Evolutionary conservation across 2,113 vertebrate species (phyloP), one percentile per base, ranked within the genome.

Genomic region (Hippocampus guttulatus): DNA sequence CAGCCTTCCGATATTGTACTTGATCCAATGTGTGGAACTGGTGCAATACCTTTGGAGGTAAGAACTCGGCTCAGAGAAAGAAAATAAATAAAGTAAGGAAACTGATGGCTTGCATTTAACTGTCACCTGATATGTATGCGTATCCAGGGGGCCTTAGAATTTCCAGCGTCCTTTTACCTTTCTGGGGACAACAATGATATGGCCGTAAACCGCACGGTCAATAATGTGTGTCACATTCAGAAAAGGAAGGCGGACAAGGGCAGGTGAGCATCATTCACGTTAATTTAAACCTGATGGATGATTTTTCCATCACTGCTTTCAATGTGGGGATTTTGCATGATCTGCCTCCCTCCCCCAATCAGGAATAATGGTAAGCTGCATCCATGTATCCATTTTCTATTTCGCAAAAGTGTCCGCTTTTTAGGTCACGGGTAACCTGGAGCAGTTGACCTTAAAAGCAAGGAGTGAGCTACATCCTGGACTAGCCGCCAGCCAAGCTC

Each of bases 1-100:
- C 93, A 95, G 72, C 84, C 91, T 1, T 93, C 94, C 0, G 97
- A 99, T 72, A 84, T 98, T 72, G 94, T 99, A 71, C 85, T 99
- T 49, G 97, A 99, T 90, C 97, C 97, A 15, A 99, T 99, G 97
- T 98, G 96, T 84, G 97, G 97, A 57, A 98, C 94, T 10, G 97
- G 97, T 79, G 95, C 97, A 0, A 98, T 99, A 88, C 95, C 97
- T 27, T 92, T 99, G 82, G 96, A 99, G 97, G 97, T 98, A 89
- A 90, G 76, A 8, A 23, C 20, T 2, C 23, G 27, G 12, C 27
- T 58, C 25, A 8, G 55, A 30, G 58, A 60, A 57, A 57, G 5
- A 14, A 1, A 12, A n/a, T 9, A 30, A 5, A 58, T 14, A n/a
- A 21, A 43, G 20, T 64, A 3, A n/a, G 45, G 2, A n/a, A 25